Percentiles rank a stretch among this genome's conserved stretches.
phyloP scores from a whole-genome alignment of 2,797 vertebrate species.

The Telmatherina bonti region DNA sequence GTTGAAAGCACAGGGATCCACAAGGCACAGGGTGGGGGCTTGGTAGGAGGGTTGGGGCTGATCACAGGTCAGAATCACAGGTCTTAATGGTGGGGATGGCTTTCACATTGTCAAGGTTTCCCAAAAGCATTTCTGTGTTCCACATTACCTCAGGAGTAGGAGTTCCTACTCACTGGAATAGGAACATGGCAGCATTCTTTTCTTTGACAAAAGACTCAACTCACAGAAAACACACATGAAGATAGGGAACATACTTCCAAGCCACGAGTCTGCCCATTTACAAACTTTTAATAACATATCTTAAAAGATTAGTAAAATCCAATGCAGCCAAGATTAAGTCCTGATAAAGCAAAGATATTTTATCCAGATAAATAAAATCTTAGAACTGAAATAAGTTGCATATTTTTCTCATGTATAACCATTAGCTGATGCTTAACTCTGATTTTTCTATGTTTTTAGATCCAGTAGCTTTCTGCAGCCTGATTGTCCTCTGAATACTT shows the following conservation, averaged over 20 bases:
- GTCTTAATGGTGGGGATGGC: constrained; percentile 22
- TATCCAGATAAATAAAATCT: not conserved
- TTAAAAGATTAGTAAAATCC: no score
- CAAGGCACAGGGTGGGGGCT: constrained; percentile 17
- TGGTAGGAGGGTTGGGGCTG: constrained; percentile 19
- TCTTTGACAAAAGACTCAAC: no score
- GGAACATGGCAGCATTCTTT: no score
- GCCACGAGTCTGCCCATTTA: no score
- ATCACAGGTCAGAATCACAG: constrained; percentile 31
- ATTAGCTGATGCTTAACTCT: not conserved
- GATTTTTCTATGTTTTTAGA: no score
- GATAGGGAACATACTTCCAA: no score
- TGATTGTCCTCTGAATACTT: not conserved
- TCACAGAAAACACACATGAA: no score
- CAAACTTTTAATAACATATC: no score
- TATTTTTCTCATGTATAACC: not conserved
- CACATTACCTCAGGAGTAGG: not conserved
- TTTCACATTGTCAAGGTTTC: constrained; percentile 56
- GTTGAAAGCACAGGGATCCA: constrained; percentile 41
- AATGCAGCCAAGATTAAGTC: not conserved
- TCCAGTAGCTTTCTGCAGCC: not conserved
- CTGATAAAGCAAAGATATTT: not conserved
- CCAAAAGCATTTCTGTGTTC: constrained; percentile 65
- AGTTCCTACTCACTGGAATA: no score
- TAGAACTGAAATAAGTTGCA: not conserved